A percentile compares a stretch with the other conserved stretches of the same genome.
These are phyloP conservation scores for Mesembrinibis cayennensis DNA, from an alignment of 2,113 vertebrate genomes.

Conservation along the genomic window DNA sequence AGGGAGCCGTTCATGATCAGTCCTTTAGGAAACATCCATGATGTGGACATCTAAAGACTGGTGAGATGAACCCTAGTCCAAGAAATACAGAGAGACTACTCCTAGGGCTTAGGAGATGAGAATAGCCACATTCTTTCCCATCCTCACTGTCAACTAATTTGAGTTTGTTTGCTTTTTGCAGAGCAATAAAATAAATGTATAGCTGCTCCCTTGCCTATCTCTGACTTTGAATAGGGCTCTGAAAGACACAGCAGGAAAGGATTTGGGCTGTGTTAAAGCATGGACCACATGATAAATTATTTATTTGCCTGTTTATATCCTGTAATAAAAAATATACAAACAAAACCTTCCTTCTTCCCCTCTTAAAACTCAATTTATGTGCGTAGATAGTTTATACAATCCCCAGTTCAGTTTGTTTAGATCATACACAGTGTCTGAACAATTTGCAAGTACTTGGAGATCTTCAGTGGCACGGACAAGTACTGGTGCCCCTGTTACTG, in stretches of 20 bases:
- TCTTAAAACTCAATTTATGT: slow-evolving; percentile 12
- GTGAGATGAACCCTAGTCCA: background rate
- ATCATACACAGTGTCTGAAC: background rate
- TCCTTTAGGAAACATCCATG: background rate
- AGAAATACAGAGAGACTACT: background rate
- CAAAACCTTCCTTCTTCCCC: slow-evolving; percentile 4
- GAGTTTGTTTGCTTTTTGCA: background rate
- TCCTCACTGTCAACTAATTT: background rate
- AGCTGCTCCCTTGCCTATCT: background rate
- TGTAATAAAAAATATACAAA: slow-evolving; percentile 40
- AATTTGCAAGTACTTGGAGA: background rate
- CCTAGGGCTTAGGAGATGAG: background rate
- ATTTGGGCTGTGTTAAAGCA: background rate
- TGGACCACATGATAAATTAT: background rate
- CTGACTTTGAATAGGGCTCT: background rate
- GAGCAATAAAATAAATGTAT: background rate
- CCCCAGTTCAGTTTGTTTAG: slow-evolving; percentile 4
- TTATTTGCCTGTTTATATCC: slow-evolving; percentile 46
- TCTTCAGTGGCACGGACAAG: background rate
- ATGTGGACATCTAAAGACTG: background rate
- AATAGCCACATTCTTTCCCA: background rate
- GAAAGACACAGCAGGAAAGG: slow-evolving; percentile 3
- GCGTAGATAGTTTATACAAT: background rate
- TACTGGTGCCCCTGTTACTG: background rate
- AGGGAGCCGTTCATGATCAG: background rate